Evolutionary conservation across 2,888 invertebrate genomes (phyloP).

Genomic region (Macrophya annulata): DNA sequence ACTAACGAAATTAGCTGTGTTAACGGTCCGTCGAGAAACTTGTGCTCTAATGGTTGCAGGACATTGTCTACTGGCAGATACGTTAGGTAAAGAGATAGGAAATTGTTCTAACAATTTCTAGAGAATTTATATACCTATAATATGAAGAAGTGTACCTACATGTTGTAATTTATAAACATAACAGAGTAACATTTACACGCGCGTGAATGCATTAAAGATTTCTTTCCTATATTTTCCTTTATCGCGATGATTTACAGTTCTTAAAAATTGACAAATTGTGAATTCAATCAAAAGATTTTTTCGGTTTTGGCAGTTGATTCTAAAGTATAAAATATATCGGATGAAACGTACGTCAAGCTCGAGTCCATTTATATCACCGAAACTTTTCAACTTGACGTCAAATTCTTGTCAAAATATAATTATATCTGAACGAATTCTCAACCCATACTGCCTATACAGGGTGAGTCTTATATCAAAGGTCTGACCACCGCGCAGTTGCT

Average conservation of each 20-base stretch:
- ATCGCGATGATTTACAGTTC: not conserved
- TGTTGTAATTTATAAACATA: not conserved
- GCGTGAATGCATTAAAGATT: not conserved
- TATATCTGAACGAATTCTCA: not conserved
- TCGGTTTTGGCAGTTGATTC: not conserved
- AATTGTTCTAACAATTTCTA: not conserved
- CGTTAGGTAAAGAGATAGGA: not conserved
- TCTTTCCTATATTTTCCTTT: not conserved
- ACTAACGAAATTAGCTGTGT: slow-evolving; percentile 23
- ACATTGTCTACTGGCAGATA: not conserved
- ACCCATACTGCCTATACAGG: too few relatives aligned
- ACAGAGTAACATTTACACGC: not conserved
- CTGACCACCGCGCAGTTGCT: too few relatives aligned
- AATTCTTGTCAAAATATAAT: not conserved
- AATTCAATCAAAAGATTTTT: not conserved
- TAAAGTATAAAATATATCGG: not conserved
- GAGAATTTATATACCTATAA: not conserved
- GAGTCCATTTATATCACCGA: not conserved
- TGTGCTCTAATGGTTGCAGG: slow-evolving; percentile 21
- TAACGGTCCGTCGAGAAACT: slow-evolving; percentile 1
- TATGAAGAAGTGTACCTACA: not conserved
- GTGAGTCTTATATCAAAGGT: too few relatives aligned
- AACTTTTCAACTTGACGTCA: not conserved
- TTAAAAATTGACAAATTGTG: not conserved
- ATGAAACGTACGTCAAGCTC: not conserved